Evolutionary conservation across 2,113 vertebrate species (phyloP), one percentile per base, ranked within the genome.

Genomic region (Sigmodon hispidus): DNA sequence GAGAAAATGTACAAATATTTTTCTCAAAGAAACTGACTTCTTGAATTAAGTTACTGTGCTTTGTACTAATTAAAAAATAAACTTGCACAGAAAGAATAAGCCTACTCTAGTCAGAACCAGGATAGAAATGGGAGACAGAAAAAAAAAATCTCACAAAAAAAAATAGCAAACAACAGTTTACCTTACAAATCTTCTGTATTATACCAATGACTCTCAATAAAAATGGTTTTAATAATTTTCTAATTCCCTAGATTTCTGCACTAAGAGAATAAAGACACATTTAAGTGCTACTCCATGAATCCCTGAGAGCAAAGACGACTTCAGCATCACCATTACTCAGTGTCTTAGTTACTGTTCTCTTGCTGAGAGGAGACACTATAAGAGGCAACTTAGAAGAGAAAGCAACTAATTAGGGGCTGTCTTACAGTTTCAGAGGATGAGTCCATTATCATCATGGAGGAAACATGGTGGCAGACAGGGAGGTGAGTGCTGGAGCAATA

Each of bases 51-150:
- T 65, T 13, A 80, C 16, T 63, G 36, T 83, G 65, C 67, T 85
- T 95, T 87, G 88, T 21, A 88, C 45, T 79, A 92, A 89, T 95
- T 31, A 95, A 94, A 96, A 95, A 87, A 65, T 3, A 87, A 15
- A 90, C 5, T 6, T 87, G 57, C 26, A 50, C 59, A 45, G 89
- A 91, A 94, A 73, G 65, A 92, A 92, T 83, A 90, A 81, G 19
- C 31, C 16, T 48, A 77, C 36, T 12, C 77, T 43, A 72, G 63
- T 87, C 0, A 95, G 59, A 92, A 83, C 19, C 34, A 87, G 67
- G 59, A 89, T 6, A 70, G 26, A 67, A 89, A 48, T 76, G 16
- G 19, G 5, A 85, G 22, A 79, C 76, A 79, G 40, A 48, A 45
- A 31, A 36, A 72, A 31, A 79, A 31, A 26, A 48, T 8, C 7